Percentiles rank a stretch among this genome's conserved stretches.
phyloP scores from a whole-genome alignment of 1,140 invertebrate species.

The Ctenoplectra terminalis region DNA sequence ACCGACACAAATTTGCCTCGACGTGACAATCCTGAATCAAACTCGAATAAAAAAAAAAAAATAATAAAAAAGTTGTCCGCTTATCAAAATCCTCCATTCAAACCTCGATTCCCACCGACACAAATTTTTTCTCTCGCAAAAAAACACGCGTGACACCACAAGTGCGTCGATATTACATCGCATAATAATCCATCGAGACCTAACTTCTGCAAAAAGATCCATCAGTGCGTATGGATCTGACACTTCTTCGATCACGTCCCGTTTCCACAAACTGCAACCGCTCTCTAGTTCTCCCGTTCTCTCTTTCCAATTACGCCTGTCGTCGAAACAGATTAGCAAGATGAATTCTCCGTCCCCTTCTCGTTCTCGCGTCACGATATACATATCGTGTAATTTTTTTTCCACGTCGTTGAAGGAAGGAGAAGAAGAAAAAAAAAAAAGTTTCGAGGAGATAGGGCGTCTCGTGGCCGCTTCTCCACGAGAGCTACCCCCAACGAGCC shows the following conservation, averaged over 20 bases:
- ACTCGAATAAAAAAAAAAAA: no score
- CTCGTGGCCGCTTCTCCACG: slow-evolving; percentile 67
- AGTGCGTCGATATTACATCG: neutral
- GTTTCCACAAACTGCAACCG: slow-evolving; percentile 20
- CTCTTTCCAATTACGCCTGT: slow-evolving; percentile 75
- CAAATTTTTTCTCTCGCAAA: no score
- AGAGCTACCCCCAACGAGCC: slow-evolving; percentile 58
- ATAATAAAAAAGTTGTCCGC: neutral
- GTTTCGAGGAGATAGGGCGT: slow-evolving; percentile 23
- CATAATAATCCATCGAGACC: neutral
- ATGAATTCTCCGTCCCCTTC: slow-evolving; percentile 65
- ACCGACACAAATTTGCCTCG: no score
- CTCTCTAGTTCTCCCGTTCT: slow-evolving; percentile 6
- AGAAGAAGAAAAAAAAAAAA: slow-evolving; percentile 6
- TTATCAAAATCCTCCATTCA: no score
- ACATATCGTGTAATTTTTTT: slow-evolving; percentile 79
- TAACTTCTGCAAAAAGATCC: neutral
- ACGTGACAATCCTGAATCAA: no score
- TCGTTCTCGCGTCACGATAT: slow-evolving; percentile 61
- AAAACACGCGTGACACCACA: no score
- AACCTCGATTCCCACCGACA: neutral
- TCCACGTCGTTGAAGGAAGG: slow-evolving; percentile 47
- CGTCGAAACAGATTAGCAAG: slow-evolving; percentile 72
- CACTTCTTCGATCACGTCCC: neutral
- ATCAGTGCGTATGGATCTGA: neutral